Percentiles rank a stretch among this genome's conserved stretches.
phyloP scores from a whole-genome alignment of 1,140 invertebrate genomes.

The Drosophila seguyi region DNA sequence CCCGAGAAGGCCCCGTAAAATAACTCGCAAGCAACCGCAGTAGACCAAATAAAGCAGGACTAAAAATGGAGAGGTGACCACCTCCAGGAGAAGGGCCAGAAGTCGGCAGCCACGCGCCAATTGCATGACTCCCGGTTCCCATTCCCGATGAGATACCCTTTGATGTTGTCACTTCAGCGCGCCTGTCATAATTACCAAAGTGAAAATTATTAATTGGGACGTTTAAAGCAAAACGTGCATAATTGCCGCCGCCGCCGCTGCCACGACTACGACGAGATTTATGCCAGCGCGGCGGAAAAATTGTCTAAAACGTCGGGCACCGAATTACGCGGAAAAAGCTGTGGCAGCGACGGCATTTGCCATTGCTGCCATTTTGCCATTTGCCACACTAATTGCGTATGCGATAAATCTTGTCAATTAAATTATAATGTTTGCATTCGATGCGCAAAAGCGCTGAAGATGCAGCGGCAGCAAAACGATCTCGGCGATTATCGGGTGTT shows the following conservation, averaged over 20 bases:
- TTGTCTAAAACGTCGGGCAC: conserved; percentile 75
- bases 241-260: conserved; percentile 51
- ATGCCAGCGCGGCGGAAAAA: conserved; percentile 75
- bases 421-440: conserved; percentile 84
- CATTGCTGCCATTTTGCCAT: conserved; percentile 41
- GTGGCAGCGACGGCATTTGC: conserved; percentile 24
- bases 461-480: conserved; percentile 76
- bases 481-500: conserved; percentile 83
- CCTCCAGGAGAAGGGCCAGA: not conserved
- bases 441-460: conserved; percentile 76
- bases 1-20: conserved; percentile 11
- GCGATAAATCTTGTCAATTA: conserved; percentile 85
- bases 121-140: conserved; percentile 17
- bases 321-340: conserved; percentile 67
- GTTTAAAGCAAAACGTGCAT: conserved; percentile 82
- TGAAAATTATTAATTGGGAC: conserved; percentile 84
- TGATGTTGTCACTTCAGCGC: conserved; percentile 81
- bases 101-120: not conserved
- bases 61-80: not conserved
- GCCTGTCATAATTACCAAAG: conserved; percentile 81
- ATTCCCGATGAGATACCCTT: conserved; percentile 36
- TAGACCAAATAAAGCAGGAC: conserved; percentile 31
- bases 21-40: conserved; percentile 19
- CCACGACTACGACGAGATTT: conserved; percentile 61
- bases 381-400: conserved; percentile 84